phyloP scores from a whole-genome alignment of 2,797 vertebrate species.

The Botia kubotai region DNA sequence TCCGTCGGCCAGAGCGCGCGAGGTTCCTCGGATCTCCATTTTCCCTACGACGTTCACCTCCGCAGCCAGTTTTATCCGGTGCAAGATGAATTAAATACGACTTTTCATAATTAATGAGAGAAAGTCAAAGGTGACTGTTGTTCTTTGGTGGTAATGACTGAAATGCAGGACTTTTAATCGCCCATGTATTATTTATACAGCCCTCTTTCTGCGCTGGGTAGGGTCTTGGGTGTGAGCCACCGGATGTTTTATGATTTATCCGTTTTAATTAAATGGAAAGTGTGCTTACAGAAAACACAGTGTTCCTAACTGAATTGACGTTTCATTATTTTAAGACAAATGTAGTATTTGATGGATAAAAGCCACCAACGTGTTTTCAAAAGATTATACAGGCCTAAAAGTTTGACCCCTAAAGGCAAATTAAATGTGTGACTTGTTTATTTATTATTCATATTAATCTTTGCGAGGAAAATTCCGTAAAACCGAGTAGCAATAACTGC shows the following conservation, averaged over 20 bases:
- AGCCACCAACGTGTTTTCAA: neutral
- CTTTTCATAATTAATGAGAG: conserved; percentile 86
- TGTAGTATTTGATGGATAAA: neutral
- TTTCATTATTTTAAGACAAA: neutral
- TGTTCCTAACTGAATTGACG: conserved; percentile 13
- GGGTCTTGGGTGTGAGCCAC: conserved; percentile 42
- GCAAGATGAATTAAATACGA: conserved; percentile 91
- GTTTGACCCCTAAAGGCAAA: neutral
- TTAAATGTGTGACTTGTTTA: neutral
- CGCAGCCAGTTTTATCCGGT: conserved; percentile 88
- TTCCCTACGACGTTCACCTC: conserved; percentile 91
- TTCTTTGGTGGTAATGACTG: conserved; percentile 80
- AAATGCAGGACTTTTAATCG: conserved; percentile 51
- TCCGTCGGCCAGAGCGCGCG: conserved; percentile 87
- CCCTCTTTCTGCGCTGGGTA: conserved; percentile 34
- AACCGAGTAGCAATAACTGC: conserved; percentile 62
- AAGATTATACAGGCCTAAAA: neutral
- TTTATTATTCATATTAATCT: neutral
- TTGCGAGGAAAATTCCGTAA: conserved; percentile 24
- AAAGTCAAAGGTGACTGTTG: conserved; percentile 64
- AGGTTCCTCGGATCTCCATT: conserved; percentile 86
- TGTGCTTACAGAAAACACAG: conserved; percentile 10
- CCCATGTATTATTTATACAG: conserved; percentile 56
- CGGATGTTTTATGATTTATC: conserved; percentile 52
- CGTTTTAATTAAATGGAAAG: conserved; percentile 50